phyloP scores from a whole-genome alignment of 2,113 vertebrate genomes.

The Anoplopoma fimbria region DNA sequence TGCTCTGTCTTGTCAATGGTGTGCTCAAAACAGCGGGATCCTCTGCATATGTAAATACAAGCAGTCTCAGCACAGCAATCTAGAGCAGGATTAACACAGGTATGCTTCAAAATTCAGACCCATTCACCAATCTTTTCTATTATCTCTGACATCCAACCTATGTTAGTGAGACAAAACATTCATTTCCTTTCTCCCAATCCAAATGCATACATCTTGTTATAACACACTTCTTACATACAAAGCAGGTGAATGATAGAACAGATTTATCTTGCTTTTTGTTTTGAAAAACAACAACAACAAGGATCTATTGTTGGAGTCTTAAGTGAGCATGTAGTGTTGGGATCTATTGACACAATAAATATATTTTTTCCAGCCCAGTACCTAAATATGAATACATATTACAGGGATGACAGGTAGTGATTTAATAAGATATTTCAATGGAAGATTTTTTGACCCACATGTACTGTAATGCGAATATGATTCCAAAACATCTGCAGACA shows the following conservation, averaged over 20 bases:
- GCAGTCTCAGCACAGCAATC: constrained; percentile 86
- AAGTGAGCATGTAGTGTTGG: background rate
- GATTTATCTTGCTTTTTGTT: constrained; percentile 34
- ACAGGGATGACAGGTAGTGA: background rate
- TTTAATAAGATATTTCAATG: background rate
- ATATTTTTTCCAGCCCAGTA: background rate
- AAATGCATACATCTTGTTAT: constrained; percentile 59
- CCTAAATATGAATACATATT: background rate
- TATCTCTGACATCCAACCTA: constrained; percentile 76
- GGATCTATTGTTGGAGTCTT: background rate
- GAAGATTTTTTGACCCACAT: background rate
- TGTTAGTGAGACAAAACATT: constrained; percentile 66
- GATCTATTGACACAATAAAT: background rate
- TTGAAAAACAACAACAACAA: background rate
- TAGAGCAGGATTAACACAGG: constrained; percentile 88
- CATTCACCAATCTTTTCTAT: constrained; percentile 84
- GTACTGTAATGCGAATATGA: background rate
- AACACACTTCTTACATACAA: constrained; percentile 14
- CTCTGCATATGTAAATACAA: constrained; percentile 91
- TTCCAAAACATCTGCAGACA: background rate
- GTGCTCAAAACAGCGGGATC: constrained; percentile 90
- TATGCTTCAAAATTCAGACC: constrained; percentile 78
- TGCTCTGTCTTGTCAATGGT: constrained; percentile 91
- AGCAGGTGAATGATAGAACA: constrained; percentile 27
- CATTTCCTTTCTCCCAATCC: constrained; percentile 65